These are phyloP conservation scores for Timema cristinae DNA, from an alignment of 2,888 invertebrate species.

Conservation along the genomic window DNA sequence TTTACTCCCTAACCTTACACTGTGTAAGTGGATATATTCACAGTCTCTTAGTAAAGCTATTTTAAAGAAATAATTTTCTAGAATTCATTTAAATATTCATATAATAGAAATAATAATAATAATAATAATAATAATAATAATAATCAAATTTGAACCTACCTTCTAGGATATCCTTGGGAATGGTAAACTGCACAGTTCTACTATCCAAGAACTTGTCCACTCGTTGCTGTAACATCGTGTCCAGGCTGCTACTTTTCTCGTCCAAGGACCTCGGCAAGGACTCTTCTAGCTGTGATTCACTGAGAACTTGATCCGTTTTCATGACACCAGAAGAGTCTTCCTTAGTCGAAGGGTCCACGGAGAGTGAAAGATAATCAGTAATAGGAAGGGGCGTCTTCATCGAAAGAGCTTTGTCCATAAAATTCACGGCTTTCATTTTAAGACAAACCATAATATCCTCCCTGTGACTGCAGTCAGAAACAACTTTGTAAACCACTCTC, in stretches of 20 bases:
- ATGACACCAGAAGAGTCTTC: slow-evolving; percentile 7
- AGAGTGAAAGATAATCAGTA: slow-evolving; percentile 27
- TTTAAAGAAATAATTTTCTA: too few relatives aligned
- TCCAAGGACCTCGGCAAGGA: slow-evolving; percentile 26
- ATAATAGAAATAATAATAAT: too few relatives aligned
- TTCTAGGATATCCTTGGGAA: slow-evolving; percentile 44
- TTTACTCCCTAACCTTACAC: too few relatives aligned
- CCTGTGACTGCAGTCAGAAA: slow-evolving; percentile 19
- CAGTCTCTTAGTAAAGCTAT: too few relatives aligned
- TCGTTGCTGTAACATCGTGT: slow-evolving; percentile 43
- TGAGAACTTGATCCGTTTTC: background rate
- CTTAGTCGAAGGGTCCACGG: slow-evolving; percentile 21
- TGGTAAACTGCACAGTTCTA: slow-evolving; percentile 44
- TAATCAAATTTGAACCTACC: slow-evolving; percentile 35
- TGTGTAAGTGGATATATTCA: too few relatives aligned
- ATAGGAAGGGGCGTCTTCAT: slow-evolving; percentile 20
- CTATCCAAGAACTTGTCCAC: slow-evolving; percentile 46
- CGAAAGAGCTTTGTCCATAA: slow-evolving; percentile 25
- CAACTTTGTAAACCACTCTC: slow-evolving; percentile 17
- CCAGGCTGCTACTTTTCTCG: slow-evolving; percentile 29
- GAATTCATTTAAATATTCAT: too few relatives aligned
- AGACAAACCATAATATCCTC: slow-evolving; percentile 26
- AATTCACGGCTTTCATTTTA: slow-evolving; percentile 30
- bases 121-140: too few relatives aligned
- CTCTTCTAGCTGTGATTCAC: slow-evolving; percentile 27